Evolutionary conservation across 1,140 invertebrate genomes (phyloP), one percentile per base, ranked within the genome.

Genomic region (Sitophilus oryzae): DNA sequence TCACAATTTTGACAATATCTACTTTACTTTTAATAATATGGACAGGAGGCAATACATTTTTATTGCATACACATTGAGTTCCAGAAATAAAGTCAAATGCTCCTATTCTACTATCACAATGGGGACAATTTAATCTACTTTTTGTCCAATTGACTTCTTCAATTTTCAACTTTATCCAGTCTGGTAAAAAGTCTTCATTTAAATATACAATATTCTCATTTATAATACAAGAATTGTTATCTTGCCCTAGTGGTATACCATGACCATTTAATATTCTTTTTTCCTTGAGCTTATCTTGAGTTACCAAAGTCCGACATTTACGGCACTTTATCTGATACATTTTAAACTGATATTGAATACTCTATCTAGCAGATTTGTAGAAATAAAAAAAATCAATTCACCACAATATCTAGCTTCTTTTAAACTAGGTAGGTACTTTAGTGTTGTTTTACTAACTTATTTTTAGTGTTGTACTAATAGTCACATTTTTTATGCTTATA

Each of bases 31-130:
- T 71, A 20, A 72, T 66, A 20, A 74, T 43, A 59, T 74, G 71
- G n/a, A 73, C 61, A 47, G 71, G 59, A 47, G 74, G 74, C 20
- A 74, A 49, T 21, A 74, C 59, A 54, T 57, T 62, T 38, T 60
- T 37, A 9, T 63, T 63, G 61, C 76, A 77, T 14, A 56, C 34
- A 52, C 77, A 78, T 56, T 75, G 71, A 14, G 49, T 52, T 18
- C 76, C 73, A 43, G 71, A 67, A 0, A 78, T 66, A 64, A 76
- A 78, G 65, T 77, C 74, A 62, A 75, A 77, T 9, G 74, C 73
- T 3, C 77, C 77, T 15, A 78, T 60, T 49, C 73, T 60, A 18
- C 64, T 65, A 25, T 67, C 59, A 54, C 77, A 78, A 20, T 68
- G 59, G 10, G 73, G 73, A 62, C 77, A 78, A 43, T 67, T 65